phyloP scores from a whole-genome alignment of 2,113 vertebrate genomes.

The Centropristis striata region DNA sequence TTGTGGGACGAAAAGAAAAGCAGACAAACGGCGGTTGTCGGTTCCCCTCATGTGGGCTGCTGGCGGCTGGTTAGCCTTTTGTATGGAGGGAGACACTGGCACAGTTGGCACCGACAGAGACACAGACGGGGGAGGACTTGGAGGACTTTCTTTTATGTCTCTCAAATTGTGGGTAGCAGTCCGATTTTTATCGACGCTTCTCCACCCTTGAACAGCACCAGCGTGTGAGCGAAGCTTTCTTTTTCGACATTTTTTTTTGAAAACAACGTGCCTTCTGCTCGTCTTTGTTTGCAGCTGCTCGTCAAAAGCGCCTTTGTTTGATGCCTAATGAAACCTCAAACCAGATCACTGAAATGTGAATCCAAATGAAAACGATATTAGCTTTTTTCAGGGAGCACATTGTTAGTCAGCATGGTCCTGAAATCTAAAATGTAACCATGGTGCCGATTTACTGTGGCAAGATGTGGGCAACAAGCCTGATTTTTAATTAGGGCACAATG shows the following conservation, averaged over 20 bases:
- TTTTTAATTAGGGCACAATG: not conserved
- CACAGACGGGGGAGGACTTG: not conserved
- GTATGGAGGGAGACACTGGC: constrained; percentile 60
- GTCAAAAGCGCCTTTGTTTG: constrained; percentile 74
- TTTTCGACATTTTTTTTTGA: not conserved
- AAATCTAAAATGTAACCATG: not conserved
- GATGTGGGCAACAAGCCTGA: constrained; percentile 1
- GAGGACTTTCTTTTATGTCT: constrained; percentile 3
- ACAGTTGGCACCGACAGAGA: constrained; percentile 52
- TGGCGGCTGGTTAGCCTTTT: constrained; percentile 51
- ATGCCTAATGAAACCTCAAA: not conserved
- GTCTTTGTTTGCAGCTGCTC: constrained; percentile 78
- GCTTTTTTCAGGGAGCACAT: not conserved
- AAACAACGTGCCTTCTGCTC: constrained; percentile 25
- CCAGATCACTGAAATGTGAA: not conserved
- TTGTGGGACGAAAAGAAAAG: not conserved
- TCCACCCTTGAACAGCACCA: not conserved
- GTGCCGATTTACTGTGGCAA: not conserved
- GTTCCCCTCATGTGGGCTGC: not conserved
- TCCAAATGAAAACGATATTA: not conserved
- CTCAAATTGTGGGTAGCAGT: not conserved
- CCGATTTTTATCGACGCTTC: not conserved
- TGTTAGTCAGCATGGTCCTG: not conserved
- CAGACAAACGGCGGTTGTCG: not conserved
- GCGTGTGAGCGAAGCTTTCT: not conserved